These are phyloP conservation scores for Lamellibrachia columna DNA, from an alignment of 2,888 invertebrate genomes.

Conservation along the genomic window DNA sequence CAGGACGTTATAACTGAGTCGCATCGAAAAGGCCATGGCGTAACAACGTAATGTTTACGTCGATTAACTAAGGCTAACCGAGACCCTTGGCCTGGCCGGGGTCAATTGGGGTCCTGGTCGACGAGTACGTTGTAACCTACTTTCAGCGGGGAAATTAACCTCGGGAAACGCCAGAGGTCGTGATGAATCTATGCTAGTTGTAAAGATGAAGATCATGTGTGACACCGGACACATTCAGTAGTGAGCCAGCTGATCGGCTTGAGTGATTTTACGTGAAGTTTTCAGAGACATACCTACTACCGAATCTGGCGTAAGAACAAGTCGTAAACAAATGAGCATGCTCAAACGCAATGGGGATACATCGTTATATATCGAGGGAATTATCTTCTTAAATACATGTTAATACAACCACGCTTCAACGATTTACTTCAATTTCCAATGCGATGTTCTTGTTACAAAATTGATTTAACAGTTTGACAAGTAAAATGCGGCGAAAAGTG, in stretches of 20 bases:
- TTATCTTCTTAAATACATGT: neutral
- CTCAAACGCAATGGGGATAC: neutral
- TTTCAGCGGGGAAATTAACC: neutral
- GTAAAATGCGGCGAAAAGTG: neutral
- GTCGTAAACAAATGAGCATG: conserved; percentile 16
- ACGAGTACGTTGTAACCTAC: neutral
- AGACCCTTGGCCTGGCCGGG: conserved; percentile 16
- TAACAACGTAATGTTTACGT: neutral
- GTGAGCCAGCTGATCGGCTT: conserved; percentile 4
- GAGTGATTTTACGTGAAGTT: neutral
- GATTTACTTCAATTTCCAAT: neutral
- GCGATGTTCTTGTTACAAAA: neutral
- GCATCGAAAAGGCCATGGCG: neutral
- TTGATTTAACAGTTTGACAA: neutral
- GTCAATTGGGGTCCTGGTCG: neutral
- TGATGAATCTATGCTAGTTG: neutral
- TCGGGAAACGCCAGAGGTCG: neutral
- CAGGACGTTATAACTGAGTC: conserved; percentile 3
- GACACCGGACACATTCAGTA: neutral
- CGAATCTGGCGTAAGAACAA: neutral
- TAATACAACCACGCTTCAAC: neutral
- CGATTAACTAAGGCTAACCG: neutral
- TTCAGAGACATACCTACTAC: neutral
- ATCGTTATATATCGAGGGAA: conserved; percentile 9
- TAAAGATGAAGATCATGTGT: neutral